A percentile compares a stretch with the other conserved stretches of the same genome.
These are phyloP conservation scores for Rhingia campestris DNA, from an alignment of 2,888 invertebrate species.

Conservation along the genomic window DNA sequence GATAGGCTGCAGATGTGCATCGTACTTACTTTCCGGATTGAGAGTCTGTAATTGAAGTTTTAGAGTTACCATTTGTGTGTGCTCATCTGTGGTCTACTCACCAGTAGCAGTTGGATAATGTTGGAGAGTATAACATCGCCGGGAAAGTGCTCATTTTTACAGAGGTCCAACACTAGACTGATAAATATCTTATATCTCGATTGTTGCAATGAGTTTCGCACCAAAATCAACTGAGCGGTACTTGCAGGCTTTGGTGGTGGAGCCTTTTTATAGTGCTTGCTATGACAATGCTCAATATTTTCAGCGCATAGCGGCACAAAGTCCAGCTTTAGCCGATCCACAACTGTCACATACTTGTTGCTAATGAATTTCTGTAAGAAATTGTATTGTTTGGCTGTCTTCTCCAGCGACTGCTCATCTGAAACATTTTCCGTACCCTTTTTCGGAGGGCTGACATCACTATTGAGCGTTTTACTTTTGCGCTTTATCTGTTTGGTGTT, in stretches of 20 bases:
- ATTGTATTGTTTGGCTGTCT: slow-evolving; percentile 43
- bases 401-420: slow-evolving; percentile 25
- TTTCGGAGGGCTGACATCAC: neutral
- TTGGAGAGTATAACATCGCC: slow-evolving; percentile 79
- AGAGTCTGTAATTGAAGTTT: slow-evolving; percentile 74
- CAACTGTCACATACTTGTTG: slow-evolving; percentile 78
- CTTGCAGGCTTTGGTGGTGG: slow-evolving; percentile 77
- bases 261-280: slow-evolving; percentile 78
- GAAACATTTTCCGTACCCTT: neutral
- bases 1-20: slow-evolving; percentile 64
- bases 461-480: neutral
- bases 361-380: slow-evolving; percentile 79
- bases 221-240: slow-evolving; percentile 75
- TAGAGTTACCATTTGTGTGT: neutral
- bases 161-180: slow-evolving; percentile 78
- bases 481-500: no score
- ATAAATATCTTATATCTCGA: slow-evolving; percentile 79
- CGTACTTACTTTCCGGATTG: slow-evolving; percentile 70
- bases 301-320: slow-evolving; percentile 79
- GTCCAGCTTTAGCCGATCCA: slow-evolving; percentile 78
- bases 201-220: slow-evolving; percentile 76
- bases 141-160: slow-evolving; percentile 79
- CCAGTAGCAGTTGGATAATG: slow-evolving; percentile 80
- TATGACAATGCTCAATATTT: slow-evolving; percentile 78
- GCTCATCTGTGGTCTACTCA: slow-evolving; percentile 63